Evolutionary conservation across 2,888 invertebrate genomes (phyloP).

Genomic region (Disparrhopalites patrizii): DNA sequence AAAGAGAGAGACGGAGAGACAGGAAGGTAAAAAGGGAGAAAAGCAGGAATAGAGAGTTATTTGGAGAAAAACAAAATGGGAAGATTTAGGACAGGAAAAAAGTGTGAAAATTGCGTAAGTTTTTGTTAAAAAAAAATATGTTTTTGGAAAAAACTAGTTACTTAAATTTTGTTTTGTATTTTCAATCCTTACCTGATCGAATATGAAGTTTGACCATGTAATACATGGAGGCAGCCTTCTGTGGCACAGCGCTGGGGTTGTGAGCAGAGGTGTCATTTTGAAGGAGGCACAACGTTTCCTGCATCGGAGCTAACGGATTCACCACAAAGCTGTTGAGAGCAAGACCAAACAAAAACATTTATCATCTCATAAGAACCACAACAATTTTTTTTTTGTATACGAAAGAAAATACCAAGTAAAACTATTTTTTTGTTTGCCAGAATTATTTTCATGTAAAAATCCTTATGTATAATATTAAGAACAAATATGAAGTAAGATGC

Average conservation of each 20-base stretch:
- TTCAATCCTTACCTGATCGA: slow-evolving; percentile 64
- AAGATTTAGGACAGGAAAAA: not conserved
- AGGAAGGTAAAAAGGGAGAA: too few relatives aligned
- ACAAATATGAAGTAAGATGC: too few relatives aligned
- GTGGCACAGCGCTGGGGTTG: slow-evolving; percentile 78
- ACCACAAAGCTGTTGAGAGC: slow-evolving; percentile 73
- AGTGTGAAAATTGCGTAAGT: not conserved
- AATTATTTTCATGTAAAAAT: too few relatives aligned
- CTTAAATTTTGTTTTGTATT: too few relatives aligned
- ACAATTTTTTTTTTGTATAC: not conserved
- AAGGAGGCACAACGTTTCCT: slow-evolving; percentile 83
- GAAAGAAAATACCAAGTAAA: not conserved
- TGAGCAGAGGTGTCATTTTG: slow-evolving; percentile 89
- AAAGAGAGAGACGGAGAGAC: too few relatives aligned
- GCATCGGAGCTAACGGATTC: slow-evolving; percentile 85
- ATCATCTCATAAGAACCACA: not conserved
- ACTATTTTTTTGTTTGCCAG: too few relatives aligned
- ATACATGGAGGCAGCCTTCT: slow-evolving; percentile 82
- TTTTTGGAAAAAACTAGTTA: too few relatives aligned
- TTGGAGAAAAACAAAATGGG: not conserved
- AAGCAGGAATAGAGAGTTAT: too few relatives aligned
- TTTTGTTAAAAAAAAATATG: not conserved
- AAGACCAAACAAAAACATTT: slow-evolving; percentile 1
- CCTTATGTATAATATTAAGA: too few relatives aligned
- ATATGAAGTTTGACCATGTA: slow-evolving; percentile 92